Percentiles rank a stretch among this genome's conserved stretches.
Evolutionary conservation across 2,113 vertebrate species (phyloP).

Genomic region (Eublepharis macularius): DNA sequence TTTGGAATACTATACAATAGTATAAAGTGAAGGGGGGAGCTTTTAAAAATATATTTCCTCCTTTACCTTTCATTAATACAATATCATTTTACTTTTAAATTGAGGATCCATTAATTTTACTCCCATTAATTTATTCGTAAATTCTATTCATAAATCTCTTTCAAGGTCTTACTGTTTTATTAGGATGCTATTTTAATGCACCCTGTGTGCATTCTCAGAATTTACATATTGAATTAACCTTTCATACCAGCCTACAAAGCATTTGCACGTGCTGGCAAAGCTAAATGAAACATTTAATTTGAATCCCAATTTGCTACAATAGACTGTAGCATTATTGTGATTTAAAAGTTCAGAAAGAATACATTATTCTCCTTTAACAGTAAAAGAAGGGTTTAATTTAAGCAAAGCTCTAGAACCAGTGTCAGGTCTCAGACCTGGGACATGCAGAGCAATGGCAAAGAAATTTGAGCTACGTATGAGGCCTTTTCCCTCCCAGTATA

Average conservation of each 20-base stretch:
- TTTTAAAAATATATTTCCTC: neutral
- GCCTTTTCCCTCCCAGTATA: neutral
- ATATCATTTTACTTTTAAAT: constrained; percentile 17
- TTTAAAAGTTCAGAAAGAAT: neutral
- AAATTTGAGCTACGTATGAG: neutral
- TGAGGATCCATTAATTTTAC: neutral
- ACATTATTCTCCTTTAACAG: neutral
- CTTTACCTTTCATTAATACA: neutral
- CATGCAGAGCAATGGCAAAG: neutral
- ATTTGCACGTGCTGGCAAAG: neutral
- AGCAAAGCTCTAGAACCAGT: neutral
- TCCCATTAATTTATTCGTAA: neutral
- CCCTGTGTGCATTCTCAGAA: neutral
- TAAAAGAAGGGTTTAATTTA: neutral
- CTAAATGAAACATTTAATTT: neutral
- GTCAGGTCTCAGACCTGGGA: neutral
- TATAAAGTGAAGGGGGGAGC: neutral
- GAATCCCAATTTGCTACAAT: neutral
- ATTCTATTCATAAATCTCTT: neutral
- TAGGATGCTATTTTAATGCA: neutral
- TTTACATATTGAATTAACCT: neutral
- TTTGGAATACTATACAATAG: neutral
- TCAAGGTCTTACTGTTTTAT: neutral
- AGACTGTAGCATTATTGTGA: neutral
- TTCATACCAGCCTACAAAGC: neutral